Conservation (phyloP, 2,888 invertebrate species). For the Nomada ruficornis region DNA sequence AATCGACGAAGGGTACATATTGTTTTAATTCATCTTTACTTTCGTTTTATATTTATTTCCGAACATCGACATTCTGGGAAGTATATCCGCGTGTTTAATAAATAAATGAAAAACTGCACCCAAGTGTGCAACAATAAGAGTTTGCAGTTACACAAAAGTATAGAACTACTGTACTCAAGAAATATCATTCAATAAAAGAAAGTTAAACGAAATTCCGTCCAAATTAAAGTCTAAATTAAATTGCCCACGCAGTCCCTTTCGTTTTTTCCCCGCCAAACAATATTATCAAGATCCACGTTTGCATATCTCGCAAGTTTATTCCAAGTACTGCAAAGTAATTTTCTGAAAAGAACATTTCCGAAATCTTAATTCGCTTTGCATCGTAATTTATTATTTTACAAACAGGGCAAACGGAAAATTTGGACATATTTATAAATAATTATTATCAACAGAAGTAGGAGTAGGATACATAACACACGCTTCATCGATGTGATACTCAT, state of each 20-base stretch:
- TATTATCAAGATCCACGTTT: neutral
- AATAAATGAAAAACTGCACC: too few species aligned
- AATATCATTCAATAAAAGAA: too few species aligned
- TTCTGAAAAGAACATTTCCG: neutral
- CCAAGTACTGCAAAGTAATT: neutral
- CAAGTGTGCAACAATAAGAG: too few species aligned
- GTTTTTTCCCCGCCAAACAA: neutral
- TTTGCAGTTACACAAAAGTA: too few species aligned
- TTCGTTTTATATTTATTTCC: too few species aligned
- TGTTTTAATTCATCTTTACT: too few species aligned
- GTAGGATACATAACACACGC: neutral
- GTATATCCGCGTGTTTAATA: too few species aligned
- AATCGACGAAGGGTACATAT: too few species aligned
- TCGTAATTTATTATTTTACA: neutral
- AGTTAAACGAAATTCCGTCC: neutral
- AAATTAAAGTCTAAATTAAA: neutral
- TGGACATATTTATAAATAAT: neutral
- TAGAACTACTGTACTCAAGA: too few species aligned
- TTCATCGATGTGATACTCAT: conserved; percentile 29
- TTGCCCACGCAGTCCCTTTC: neutral
- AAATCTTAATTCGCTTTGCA: too few species aligned
- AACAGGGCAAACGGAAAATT: neutral
- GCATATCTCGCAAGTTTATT: neutral
- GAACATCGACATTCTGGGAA: too few species aligned
- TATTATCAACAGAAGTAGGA: too few species aligned